A percentile compares a stretch with the other conserved stretches of the same genome.
Evolutionary conservation across 35 echinoderm and acorn worm species (phyloP).

Genomic region (Heliocidaris erythrogramma): DNA sequence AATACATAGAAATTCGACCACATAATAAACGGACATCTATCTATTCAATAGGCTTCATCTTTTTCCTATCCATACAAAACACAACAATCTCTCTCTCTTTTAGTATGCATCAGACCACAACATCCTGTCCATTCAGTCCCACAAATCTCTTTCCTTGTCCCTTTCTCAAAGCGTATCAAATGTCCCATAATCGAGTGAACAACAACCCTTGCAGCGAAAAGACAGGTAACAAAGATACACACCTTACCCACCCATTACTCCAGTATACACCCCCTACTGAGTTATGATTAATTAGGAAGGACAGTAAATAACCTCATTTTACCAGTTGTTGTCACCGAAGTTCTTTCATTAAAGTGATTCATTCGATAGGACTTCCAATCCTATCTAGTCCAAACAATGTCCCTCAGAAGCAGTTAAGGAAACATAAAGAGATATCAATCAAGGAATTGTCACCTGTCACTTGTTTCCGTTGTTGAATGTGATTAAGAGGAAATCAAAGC

Average conservation of each 20-base stretch:
- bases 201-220: not conserved
- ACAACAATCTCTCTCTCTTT: not conserved
- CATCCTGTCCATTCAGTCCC: not conserved
- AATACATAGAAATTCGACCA: too few relatives aligned
- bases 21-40: too few relatives aligned
- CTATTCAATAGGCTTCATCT: too few relatives aligned
- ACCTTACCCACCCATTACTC: not conserved
- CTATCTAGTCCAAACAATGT: not conserved
- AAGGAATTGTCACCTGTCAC: conserved; percentile 8
- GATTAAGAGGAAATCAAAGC: conserved; percentile 2
- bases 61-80: too few relatives aligned
- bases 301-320: conserved; percentile 3
- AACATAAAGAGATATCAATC: not conserved
- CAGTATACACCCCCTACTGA: not conserved
- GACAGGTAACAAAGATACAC: not conserved
- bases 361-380: not conserved
- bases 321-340: not conserved
- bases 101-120: not conserved
- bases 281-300: not conserved
- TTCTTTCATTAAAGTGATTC: not conserved
- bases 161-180: not conserved
- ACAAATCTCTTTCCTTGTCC: not conserved
- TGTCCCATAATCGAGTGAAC: not conserved
- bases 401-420: not conserved
- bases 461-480: not conserved